A percentile compares a stretch with the other conserved stretches of the same genome.
phyloP scores from a whole-genome alignment of 2,113 vertebrate species.

The Pedetes capensis region DNA sequence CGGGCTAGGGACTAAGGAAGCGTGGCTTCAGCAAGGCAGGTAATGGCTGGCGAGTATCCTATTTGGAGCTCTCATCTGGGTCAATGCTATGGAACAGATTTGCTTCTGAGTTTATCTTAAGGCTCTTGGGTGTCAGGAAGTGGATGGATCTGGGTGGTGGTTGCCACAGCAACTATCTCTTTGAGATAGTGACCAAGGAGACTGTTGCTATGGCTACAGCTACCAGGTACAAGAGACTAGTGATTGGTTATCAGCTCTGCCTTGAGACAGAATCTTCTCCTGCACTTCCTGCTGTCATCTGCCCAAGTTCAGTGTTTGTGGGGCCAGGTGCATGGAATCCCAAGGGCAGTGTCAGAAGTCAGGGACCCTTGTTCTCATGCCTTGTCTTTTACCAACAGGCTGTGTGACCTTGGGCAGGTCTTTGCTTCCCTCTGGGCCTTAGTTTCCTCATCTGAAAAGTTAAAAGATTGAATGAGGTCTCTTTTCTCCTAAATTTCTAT shows the following conservation, averaged over 20 bases:
- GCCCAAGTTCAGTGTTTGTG: not conserved
- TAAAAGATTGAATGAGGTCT: not conserved
- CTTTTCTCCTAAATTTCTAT: not conserved
- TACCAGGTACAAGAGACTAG: not conserved
- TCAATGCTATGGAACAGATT: not conserved
- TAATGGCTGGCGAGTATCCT: too few relatives aligned
- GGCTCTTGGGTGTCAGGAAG: conserved; percentile 47
- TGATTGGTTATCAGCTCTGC: conserved; percentile 15
- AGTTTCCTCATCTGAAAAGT: not conserved
- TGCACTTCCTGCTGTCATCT: not conserved
- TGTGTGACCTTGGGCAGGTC: not conserved
- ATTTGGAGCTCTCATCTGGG: not conserved
- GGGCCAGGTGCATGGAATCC: not conserved
- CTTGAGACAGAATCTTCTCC: not conserved
- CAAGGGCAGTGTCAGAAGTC: not conserved
- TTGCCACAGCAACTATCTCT: conserved; percentile 47
- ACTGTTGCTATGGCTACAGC: conserved; percentile 26
- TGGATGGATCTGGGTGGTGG: not conserved
- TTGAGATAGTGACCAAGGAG: conserved; percentile 27
- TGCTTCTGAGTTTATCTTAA: conserved; percentile 49
- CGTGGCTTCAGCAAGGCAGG: too few relatives aligned
- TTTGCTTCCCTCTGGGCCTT: not conserved
- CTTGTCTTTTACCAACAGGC: not conserved
- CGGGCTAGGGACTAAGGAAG: not conserved
- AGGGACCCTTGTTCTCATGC: not conserved